phyloP scores from a whole-genome alignment of 2,113 vertebrate genomes.

The Pseudorhombus dupliciocellatus region DNA sequence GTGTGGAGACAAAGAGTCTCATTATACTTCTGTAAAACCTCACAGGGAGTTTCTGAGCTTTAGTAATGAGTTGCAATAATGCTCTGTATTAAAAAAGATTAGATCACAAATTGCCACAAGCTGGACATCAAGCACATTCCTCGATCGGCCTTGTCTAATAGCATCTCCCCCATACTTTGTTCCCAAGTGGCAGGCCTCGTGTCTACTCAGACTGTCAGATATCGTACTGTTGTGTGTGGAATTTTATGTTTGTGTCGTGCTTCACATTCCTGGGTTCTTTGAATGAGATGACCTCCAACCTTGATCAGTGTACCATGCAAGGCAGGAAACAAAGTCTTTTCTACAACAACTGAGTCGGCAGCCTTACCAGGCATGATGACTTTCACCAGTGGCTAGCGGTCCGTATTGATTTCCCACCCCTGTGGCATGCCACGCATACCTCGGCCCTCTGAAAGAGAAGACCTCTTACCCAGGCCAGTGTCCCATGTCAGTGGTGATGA shows the following conservation, averaged over 20 bases:
- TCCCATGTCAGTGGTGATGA: conserved; percentile 53
- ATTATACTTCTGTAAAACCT: conserved; percentile 15
- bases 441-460: conserved; percentile 45
- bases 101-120: conserved; percentile 6
- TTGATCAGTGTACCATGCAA: conserved; percentile 59
- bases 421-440: conserved; percentile 67
- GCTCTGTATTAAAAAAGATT: not conserved
- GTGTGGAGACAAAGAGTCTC: conserved; percentile 12
- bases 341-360: conserved; percentile 53
- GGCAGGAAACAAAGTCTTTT: conserved; percentile 60
- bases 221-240: conserved; percentile 21
- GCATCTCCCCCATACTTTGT: conserved; percentile 37
- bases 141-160: conserved; percentile 13
- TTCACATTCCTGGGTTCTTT: conserved; percentile 67
- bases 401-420: conserved; percentile 56
- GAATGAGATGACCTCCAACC: conserved; percentile 72
- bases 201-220: conserved; percentile 34
- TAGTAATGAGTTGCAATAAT: conserved; percentile 4
- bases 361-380: conserved; percentile 27
- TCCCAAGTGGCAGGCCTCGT: conserved; percentile 42
- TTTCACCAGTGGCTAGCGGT: conserved; percentile 34
- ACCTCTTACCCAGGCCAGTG: conserved; percentile 63
- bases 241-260: conserved; percentile 48
- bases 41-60: conserved; percentile 3
- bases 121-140: conserved; percentile 8